Evolutionary conservation across 1,140 invertebrate genomes (phyloP).

Genomic region (Saccostrea glomerata): DNA sequence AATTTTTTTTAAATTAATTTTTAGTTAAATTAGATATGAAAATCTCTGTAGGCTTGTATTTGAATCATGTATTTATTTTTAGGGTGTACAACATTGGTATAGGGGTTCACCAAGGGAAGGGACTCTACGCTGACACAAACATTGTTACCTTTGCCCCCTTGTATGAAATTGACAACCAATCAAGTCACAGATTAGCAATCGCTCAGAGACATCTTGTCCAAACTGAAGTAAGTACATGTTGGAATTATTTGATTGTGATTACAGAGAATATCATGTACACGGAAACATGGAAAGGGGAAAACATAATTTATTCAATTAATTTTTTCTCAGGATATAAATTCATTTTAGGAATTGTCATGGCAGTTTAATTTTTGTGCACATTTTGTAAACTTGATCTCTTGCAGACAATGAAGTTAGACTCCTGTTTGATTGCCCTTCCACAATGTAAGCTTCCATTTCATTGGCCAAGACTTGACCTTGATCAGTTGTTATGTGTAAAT

Average conservation of each 20-base stretch:
- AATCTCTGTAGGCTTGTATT: too few species aligned
- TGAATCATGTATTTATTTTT: constrained; percentile 68
- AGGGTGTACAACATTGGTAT: constrained; percentile 87
- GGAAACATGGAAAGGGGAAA: too few species aligned
- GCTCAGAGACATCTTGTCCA: constrained; percentile 84
- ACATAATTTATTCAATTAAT: neutral
- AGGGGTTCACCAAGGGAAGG: constrained; percentile 90
- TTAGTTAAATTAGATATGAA: too few species aligned
- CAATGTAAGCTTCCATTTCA: constrained; percentile 96
- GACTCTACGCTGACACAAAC: constrained; percentile 92
- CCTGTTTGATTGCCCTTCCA: constrained; percentile 86
- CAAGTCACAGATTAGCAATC: constrained; percentile 89
- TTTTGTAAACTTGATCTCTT: constrained; percentile 39
- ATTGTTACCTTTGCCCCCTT: constrained; percentile 95
- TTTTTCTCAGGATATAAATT: neutral
- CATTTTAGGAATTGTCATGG: too few species aligned
- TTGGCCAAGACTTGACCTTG: constrained; percentile 94
- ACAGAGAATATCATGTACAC: too few species aligned
- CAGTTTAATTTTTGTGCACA: neutral
- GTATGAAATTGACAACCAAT: constrained; percentile 95
- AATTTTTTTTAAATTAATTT: too few species aligned
- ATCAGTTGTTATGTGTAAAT: constrained; percentile 91
- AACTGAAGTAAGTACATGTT: constrained; percentile 63
- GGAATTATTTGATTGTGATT: too few species aligned
- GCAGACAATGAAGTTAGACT: constrained; percentile 49